phyloP scores from a whole-genome alignment of 1,140 invertebrate genomes.

The Drosophila repletoides region DNA sequence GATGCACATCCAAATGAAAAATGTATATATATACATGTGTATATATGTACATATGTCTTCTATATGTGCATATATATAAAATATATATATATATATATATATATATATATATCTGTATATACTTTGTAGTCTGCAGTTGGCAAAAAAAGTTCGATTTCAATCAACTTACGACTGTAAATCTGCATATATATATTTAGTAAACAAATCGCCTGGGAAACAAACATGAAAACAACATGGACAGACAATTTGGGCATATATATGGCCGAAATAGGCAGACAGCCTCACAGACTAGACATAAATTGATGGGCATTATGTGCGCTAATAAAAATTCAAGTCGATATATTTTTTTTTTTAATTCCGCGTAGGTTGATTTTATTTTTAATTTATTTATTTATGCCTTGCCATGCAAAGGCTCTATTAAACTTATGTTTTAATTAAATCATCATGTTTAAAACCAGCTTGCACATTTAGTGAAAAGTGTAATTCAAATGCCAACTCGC shows the following conservation, averaged over 20 bases:
- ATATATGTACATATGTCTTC: background rate
- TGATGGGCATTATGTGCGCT: constrained; percentile 66
- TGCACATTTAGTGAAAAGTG: too few species aligned
- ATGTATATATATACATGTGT: constrained; percentile 8
- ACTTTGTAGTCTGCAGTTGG: constrained; percentile 34
- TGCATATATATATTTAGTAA: constrained; percentile 54
- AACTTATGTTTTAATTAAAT: too few species aligned
- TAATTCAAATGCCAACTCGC: too few species aligned
- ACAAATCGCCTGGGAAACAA: constrained; percentile 52
- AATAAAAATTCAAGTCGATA: constrained; percentile 66
- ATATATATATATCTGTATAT: constrained; percentile 1
- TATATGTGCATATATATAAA: constrained; percentile 1
- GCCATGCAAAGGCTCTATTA: too few species aligned
- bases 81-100: background rate
- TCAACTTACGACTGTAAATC: constrained; percentile 73
- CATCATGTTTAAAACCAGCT: too few species aligned
- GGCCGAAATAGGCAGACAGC: background rate
- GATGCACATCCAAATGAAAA: constrained; percentile 24
- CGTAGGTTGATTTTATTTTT: constrained; percentile 53
- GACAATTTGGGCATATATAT: background rate
- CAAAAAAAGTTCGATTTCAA: constrained; percentile 51
- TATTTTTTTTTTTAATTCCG: background rate
- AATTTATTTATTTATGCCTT: too few species aligned
- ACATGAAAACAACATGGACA: background rate
- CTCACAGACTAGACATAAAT: constrained; percentile 53